Conservation (phyloP, 2,797 vertebrate genomes). For the Lerista edwardsae region DNA sequence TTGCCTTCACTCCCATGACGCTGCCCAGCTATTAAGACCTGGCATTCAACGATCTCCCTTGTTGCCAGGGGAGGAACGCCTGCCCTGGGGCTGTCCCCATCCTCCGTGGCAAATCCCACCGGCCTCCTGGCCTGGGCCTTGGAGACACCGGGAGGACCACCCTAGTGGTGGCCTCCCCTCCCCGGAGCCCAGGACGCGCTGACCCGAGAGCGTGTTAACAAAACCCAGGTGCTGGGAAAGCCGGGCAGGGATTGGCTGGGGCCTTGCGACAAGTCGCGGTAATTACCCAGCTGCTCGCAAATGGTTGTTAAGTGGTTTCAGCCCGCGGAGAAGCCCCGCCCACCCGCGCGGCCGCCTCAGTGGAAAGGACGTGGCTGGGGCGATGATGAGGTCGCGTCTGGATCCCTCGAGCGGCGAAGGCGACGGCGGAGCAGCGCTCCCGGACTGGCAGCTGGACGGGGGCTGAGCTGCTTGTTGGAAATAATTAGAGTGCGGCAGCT, state of each 20-base stretch:
- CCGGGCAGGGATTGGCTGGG: conserved; percentile 55
- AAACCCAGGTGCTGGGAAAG: conserved; percentile 53
- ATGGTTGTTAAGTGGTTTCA: conserved; percentile 57
- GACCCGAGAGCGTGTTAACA: conserved; percentile 18
- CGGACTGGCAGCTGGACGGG: conserved; percentile 82
- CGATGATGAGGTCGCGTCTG: conserved; percentile 70
- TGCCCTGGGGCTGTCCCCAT: neutral
- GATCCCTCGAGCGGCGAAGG: conserved; percentile 76
- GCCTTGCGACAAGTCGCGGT: conserved; percentile 47
- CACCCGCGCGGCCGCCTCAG: conserved; percentile 69
- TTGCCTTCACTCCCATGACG: no score
- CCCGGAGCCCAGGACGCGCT: neutral
- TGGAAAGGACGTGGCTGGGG: conserved; percentile 68
- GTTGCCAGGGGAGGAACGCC: no score
- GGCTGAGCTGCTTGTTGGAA: conserved; percentile 77
- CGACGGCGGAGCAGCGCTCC: conserved; percentile 52
- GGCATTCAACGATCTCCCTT: no score
- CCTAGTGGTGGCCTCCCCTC: neutral
- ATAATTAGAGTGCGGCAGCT: conserved; percentile 80
- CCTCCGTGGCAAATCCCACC: neutral
- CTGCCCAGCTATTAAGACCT: no score
- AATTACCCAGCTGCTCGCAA: conserved; percentile 69
- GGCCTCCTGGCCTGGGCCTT: neutral
- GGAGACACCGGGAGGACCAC: neutral
- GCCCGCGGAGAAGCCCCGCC: conserved; percentile 71